Evolutionary conservation across 2,113 vertebrate genomes (phyloP).

Genomic region (Istiophorus platypterus): DNA sequence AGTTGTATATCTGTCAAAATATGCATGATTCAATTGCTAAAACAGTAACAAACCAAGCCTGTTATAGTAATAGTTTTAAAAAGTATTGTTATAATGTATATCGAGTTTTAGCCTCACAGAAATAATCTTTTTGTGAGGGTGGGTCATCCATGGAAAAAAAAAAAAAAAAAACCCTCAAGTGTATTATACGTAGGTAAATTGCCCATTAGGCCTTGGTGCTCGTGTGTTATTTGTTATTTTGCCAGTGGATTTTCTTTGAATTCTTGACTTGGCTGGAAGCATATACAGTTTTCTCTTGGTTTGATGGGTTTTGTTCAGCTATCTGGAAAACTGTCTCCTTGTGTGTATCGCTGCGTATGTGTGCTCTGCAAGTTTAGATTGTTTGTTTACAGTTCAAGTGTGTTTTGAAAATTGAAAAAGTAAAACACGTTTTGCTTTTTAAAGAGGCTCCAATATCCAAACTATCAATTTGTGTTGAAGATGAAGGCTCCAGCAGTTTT

Average conservation of each 20-base stretch:
- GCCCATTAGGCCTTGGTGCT: constrained; percentile 60
- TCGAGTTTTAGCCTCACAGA: constrained; percentile 32
- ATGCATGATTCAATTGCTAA: not conserved
- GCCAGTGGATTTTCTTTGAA: constrained; percentile 68
- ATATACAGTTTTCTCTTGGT: constrained; percentile 48
- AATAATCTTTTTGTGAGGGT: constrained; percentile 35
- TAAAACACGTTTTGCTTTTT: constrained; percentile 55
- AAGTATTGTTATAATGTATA: not conserved
- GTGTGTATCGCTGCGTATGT: constrained; percentile 16
- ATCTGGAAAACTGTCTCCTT: constrained; percentile 48
- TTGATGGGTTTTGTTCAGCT: constrained; percentile 71
- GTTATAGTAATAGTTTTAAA: constrained; percentile 26
- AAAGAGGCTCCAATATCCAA: constrained; percentile 52
- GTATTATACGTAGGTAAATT: constrained; percentile 64
- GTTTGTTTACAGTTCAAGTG: constrained; percentile 55
- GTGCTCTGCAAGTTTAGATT: constrained; percentile 36
- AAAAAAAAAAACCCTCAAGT: constrained; percentile 25
- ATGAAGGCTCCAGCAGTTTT: constrained; percentile 34
- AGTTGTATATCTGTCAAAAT: not conserved
- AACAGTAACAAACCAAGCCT: constrained; percentile 1
- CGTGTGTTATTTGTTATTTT: constrained; percentile 63
- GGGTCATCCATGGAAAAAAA: constrained; percentile 25
- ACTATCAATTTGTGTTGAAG: constrained; percentile 59
- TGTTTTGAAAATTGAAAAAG: constrained; percentile 55
- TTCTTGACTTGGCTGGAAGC: constrained; percentile 56